Conservation (phyloP, 37 sponge, comb jelly and placozoan species). For the Theonella swinhoei region DNA sequence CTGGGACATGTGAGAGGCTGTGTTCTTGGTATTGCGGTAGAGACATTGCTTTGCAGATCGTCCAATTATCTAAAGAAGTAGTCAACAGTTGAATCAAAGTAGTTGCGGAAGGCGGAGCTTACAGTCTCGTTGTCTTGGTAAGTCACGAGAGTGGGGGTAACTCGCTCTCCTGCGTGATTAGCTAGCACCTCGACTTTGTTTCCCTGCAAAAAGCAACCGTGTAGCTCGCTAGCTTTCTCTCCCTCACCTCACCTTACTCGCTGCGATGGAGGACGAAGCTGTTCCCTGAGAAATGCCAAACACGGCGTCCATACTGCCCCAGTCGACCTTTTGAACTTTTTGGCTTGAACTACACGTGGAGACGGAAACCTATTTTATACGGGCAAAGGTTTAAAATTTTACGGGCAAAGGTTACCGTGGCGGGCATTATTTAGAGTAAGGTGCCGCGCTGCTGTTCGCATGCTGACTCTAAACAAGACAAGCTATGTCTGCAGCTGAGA, state of each 20-base stretch:
- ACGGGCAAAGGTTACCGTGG: too few relatives aligned
- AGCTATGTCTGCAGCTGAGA: too few relatives aligned
- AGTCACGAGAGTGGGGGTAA: constrained; percentile 26
- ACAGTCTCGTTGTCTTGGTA: constrained; percentile 18
- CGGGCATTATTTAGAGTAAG: too few relatives aligned
- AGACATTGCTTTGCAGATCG: constrained; percentile 19
- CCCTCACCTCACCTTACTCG: constrained; percentile 24
- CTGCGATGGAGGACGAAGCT: constrained; percentile 10
- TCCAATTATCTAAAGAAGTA: constrained; percentile 25
- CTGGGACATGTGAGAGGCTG: constrained; percentile 6
- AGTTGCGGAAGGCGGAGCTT: not conserved
- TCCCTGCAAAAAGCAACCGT: not conserved
- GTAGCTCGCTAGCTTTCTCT: not conserved
- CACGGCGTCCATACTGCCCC: not conserved
- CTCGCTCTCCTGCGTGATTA: constrained; percentile 34
- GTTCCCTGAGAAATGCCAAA: constrained; percentile 27
- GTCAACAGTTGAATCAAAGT: not conserved
- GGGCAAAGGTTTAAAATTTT: too few relatives aligned
- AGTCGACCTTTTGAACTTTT: not conserved
- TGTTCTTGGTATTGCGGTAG: constrained; percentile 5
- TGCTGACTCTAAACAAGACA: too few relatives aligned
- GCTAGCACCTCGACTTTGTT: constrained; percentile 25
- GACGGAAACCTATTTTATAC: too few relatives aligned
- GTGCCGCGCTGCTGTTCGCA: too few relatives aligned
- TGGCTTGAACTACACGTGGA: too few relatives aligned